A percentile compares a stretch with the other conserved stretches of the same genome.
phyloP scores from a whole-genome alignment of 2,888 invertebrate genomes.

The Rhodophaea formosa region DNA sequence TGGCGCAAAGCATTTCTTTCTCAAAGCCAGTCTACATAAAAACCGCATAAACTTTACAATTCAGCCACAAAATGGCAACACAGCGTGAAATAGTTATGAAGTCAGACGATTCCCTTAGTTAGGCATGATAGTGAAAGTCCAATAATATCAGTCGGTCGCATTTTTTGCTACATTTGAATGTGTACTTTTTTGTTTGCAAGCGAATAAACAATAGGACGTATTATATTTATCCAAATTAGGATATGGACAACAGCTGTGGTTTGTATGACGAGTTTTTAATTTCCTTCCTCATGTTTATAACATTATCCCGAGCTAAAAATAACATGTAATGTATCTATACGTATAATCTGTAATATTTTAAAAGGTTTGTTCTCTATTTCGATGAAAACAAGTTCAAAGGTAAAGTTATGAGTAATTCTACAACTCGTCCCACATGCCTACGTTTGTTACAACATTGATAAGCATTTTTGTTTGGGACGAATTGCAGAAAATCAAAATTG shows the following conservation, averaged over 20 bases:
- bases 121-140: conserved; percentile 19
- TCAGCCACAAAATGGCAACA: conserved; percentile 14
- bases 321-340: neutral
- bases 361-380: neutral
- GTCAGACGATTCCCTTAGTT: conserved; percentile 19
- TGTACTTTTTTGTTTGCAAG: conserved; percentile 2
- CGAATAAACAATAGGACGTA: conserved; percentile 5
- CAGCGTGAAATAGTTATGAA: conserved; percentile 16
- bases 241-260: neutral
- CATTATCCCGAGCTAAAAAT: neutral
- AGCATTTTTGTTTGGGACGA: too few relatives aligned
- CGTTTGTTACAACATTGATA: too few relatives aligned
- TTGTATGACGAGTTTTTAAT: neutral
- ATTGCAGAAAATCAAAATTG: too few relatives aligned
- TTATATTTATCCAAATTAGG: conserved; percentile 14
- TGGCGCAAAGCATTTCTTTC: neutral
- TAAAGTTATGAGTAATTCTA: too few relatives aligned
- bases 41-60: conserved; percentile 11
- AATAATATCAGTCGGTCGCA: neutral
- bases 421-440: too few relatives aligned
- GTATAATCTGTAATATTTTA: neutral
- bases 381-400: too few relatives aligned
- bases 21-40: conserved; percentile 8
- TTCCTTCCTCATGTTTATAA: neutral
- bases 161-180: conserved; percentile 14